Base-by-base conservation (phyloP, 2,113 vertebrate species). In the Ciconia boyciana region DNA sequence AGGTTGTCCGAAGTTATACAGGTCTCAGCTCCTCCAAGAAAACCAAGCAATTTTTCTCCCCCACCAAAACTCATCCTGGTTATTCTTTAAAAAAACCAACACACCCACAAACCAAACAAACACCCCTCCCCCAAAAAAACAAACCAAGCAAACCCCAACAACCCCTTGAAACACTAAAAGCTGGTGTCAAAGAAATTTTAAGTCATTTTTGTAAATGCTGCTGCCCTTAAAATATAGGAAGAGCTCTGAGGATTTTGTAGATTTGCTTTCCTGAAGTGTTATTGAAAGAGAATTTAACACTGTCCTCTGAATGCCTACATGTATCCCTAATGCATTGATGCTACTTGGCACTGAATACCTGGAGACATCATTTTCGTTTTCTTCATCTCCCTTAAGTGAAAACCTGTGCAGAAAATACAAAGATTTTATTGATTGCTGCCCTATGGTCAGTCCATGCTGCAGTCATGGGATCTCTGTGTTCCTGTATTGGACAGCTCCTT, bases 401-500 rank as follows among this genome's bases (percentile, higher is more conserved):
- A 87, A 58, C 16, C 6, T 54, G 11, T 71, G 83, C 25, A 51
- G 70, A 80, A 81, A 77, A 43, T 16, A 13, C 4, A 2, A 36
- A 7, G 32, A 44, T 7, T 16, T 54, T 46, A 34, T 51, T 48
- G 28, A 1, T 64, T 14, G 13, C 25, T 10, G 1, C 3, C 24
- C 16, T 44, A 3, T 28, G 21, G 12, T 43, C 6, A 2, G 55
- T 14, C 34, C 4, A 4, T 41, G 32, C 58, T 7, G 2, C 32
- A 19, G 29, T 32, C 11, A 25, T 0, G 5, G 22, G 7, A 10
- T n/a, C 13, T 39, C 9, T 0, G 0, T 25, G 10, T 74, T n/a
- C 20, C 18, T 0, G 0, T 49, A 28, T 41, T 69, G 31, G 34
- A 24, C 29, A 66, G 24, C 17, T 85, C 13, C 10, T 39, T 9